These are phyloP conservation scores for Alouatta palliata DNA, from an alignment of 2,113 vertebrate genomes.

Conservation along the genomic window DNA sequence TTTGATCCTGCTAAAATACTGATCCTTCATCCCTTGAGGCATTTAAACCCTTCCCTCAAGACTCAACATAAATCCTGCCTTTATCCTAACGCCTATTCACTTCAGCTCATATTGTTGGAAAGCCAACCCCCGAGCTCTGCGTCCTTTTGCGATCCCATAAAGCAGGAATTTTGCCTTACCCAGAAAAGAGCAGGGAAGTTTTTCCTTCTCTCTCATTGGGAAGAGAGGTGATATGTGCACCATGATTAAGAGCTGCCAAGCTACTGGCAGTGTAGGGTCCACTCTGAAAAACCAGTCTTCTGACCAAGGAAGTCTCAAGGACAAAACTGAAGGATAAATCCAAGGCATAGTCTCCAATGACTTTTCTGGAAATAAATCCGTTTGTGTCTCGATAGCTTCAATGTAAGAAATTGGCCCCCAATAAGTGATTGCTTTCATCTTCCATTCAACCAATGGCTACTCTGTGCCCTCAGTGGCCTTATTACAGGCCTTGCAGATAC, in stretches of 20 bases:
- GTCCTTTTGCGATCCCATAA: background rate
- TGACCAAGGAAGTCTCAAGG: background rate
- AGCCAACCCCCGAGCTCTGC: background rate
- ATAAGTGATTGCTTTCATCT: background rate
- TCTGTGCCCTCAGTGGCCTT: background rate
- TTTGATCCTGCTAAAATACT: background rate
- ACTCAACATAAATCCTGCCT: background rate
- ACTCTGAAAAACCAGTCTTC: background rate
- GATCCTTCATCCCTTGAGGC: background rate
- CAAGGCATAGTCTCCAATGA: background rate
- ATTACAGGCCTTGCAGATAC: too few species aligned
- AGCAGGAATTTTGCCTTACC: background rate
- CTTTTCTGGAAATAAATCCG: background rate
- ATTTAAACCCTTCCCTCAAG: slow-evolving; percentile 1
- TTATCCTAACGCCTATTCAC: background rate
- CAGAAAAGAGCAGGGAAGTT: background rate
- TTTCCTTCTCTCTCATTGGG: background rate
- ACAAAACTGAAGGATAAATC: background rate
- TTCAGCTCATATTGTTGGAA: background rate
- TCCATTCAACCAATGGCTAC: background rate
- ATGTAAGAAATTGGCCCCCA: background rate
- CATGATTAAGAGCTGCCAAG: background rate
- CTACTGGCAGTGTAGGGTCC: background rate
- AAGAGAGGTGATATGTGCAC: background rate
- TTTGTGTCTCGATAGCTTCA: background rate